Base-by-base conservation (phyloP, 2,888 invertebrate genomes). In the Scotopteryx bipunctaria region DNA sequence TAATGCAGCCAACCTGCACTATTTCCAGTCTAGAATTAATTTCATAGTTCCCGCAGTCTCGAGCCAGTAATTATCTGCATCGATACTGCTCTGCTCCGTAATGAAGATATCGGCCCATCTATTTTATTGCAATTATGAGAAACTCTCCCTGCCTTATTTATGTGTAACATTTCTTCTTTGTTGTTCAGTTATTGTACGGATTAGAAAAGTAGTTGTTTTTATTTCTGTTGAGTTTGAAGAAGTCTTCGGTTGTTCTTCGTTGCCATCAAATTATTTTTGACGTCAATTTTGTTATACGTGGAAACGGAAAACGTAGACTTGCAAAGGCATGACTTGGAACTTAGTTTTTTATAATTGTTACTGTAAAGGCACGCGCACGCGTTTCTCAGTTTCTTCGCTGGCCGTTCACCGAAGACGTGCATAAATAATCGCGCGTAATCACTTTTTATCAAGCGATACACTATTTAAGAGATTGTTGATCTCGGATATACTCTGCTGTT, bases 341-440 rank as follows among this genome's bases (percentile, higher is more conserved):
- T 5, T 6, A 23, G 1, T 21, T 23, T n/a, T n/a, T 23, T 2
- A 4, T 5, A 23, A 23, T 23, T 25, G 32, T 16, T 35, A 16
- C 15, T 5, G 36, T 33, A 31, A 27, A 37, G 8, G 8, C 35
- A 41, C 33, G 51, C 48, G 44, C 55, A 52, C 55, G 42, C 42
- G 45, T 31, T 42, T 41, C 55, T 38, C 33, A 38, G 31, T 36
- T 49, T 37, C 33, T 19, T 5, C 43, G 37, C 47, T 65, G 73
- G 68, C 71, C 76, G 68, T 74, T 80, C 73, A 73, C 74, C 72
- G 71, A 65, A 65, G 79, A 86, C 87, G 86, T 86, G 86, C 84
- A 86, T 86, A 81, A 81, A 87, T 86, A 86, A 86, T 86, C 75
- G 80, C 59, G 48, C 63, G 71, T 77, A 76, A 81, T 83, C 73